Evolutionary conservation across 1,140 invertebrate genomes (phyloP).

Genomic region (Hormaphis cornu): DNA sequence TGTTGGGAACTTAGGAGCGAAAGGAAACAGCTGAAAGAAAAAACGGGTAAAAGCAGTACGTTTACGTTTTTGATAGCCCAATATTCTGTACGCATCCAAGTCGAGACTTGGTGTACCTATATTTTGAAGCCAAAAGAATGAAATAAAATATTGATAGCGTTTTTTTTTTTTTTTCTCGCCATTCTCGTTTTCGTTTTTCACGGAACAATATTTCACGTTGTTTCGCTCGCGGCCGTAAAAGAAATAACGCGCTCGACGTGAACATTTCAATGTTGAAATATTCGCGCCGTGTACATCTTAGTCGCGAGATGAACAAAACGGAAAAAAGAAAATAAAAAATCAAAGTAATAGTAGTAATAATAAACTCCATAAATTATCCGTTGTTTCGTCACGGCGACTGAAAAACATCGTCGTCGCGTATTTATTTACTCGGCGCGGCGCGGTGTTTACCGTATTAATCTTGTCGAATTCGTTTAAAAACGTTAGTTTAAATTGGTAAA

Average conservation of each 20-base stretch:
- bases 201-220: neutral
- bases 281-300: no score
- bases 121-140: neutral
- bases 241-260: neutral
- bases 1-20: neutral
- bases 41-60: neutral
- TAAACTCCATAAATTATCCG: neutral
- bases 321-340: no score
- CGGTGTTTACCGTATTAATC: neutral
- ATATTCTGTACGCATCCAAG: no score
- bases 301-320: no score
- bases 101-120: neutral
- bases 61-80: no score
- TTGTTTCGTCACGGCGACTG: no score
- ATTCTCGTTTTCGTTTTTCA: neutral
- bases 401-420: no score
- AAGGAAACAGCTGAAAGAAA: neutral
- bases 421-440: neutral
- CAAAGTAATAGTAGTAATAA: neutral
- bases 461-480: neutral
- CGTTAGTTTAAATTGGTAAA: neutral
- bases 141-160: slow-evolving; percentile 11
- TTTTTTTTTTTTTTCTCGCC: neutral
- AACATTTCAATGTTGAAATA: neutral
- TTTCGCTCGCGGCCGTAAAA: neutral